Conservation (phyloP, 2,113 vertebrate genomes). For the Mustelus asterias region DNA sequence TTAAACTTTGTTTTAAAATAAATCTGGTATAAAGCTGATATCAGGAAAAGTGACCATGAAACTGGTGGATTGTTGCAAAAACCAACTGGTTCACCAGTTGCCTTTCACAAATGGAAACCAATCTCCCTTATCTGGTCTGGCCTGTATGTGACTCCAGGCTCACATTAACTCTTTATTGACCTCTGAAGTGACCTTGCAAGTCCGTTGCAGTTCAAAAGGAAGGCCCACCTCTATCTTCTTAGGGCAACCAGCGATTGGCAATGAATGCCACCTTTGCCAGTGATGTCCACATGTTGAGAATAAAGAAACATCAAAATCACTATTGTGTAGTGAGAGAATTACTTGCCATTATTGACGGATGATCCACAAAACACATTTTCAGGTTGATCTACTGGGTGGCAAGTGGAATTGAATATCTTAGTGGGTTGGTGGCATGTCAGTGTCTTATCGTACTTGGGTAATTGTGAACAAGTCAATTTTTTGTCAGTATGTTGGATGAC, state of each 20-base stretch:
- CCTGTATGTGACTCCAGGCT: too few species aligned
- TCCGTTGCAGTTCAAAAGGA: too few species aligned
- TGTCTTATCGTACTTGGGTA: not conserved
- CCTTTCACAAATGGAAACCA: not conserved
- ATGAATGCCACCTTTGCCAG: not conserved
- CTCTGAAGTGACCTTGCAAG: too few species aligned
- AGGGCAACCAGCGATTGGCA: not conserved
- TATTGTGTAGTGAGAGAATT: not conserved
- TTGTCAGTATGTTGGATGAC: not conserved
- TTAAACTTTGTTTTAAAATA: not conserved
- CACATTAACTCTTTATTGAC: too few species aligned
- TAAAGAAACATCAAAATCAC: not conserved
- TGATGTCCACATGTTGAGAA: too few species aligned
- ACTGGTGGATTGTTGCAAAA: not conserved
- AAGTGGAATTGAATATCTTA: not conserved
- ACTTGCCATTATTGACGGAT: not conserved
- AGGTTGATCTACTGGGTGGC: not conserved
- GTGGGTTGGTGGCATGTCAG: not conserved
- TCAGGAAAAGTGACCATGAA: not conserved
- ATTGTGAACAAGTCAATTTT: not conserved
- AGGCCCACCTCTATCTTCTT: too few species aligned
- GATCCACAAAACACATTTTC: not conserved
- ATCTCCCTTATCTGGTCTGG: too few species aligned
- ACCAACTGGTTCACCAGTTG: not conserved
- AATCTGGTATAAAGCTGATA: too few species aligned